phyloP scores from a whole-genome alignment of 2,888 invertebrate species.

The Chrysina gloriosa region DNA sequence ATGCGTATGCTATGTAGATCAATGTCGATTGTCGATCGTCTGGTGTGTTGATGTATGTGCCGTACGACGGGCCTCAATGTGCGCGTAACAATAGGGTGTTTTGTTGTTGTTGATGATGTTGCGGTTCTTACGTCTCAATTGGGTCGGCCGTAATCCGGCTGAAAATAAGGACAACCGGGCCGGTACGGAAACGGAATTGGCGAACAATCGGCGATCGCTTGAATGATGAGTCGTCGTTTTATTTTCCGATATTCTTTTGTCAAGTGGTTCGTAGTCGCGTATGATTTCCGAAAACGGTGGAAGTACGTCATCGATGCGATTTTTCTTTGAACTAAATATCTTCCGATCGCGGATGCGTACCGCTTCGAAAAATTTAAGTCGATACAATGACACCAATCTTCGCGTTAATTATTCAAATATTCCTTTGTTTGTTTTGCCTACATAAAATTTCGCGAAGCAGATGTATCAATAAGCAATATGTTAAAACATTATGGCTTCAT shows the following conservation, averaged over 20 bases:
- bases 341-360: not conserved
- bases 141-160: constrained; percentile 8
- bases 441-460: not conserved
- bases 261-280: not conserved
- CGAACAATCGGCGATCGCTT: constrained; percentile 15
- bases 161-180: constrained; percentile 11
- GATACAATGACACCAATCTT: constrained; percentile 6
- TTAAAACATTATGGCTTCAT: not conserved
- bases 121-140: constrained; percentile 20
- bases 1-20: constrained; percentile 40
- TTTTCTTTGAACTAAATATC: constrained; percentile 24
- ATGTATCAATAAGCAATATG: not conserved
- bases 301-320: constrained; percentile 13
- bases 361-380: constrained; percentile 10
- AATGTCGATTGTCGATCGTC: constrained; percentile 23
- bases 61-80: not conserved
- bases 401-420: constrained; percentile 3
- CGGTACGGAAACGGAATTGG: constrained; percentile 23
- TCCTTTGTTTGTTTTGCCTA: not conserved
- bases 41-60: constrained; percentile 27
- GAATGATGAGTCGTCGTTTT: constrained; percentile 7
- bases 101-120: constrained; percentile 26
- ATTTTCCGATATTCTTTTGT: constrained; percentile 29
- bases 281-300: constrained; percentile 9
- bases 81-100: constrained; percentile 34